Conservation (phyloP, 2,797 vertebrate species). For the Numenius phaeopus region DNA sequence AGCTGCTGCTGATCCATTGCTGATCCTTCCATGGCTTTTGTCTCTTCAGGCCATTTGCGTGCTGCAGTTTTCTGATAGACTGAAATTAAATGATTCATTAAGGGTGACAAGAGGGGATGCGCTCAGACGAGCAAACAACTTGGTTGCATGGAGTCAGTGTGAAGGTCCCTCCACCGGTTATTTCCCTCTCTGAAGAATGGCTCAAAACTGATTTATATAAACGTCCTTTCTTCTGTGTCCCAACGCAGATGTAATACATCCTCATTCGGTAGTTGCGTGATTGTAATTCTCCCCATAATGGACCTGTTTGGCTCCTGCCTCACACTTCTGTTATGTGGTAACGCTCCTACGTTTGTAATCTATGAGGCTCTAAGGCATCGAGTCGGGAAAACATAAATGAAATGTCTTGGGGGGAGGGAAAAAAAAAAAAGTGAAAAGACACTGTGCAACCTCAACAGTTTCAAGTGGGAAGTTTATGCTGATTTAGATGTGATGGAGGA, state of each 20-base stretch:
- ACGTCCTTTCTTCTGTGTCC: not conserved
- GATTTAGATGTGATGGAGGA: not conserved
- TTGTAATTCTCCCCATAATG: not conserved
- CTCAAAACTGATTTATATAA: not conserved
- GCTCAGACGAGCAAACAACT: accelerated
- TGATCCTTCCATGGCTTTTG: not conserved
- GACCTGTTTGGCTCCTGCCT: not conserved
- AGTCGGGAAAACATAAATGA: not conserved
- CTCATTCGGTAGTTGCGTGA: not conserved
- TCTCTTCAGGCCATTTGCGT: not conserved
- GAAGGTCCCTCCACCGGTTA: not conserved
- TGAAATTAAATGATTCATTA: not conserved
- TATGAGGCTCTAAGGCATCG: not conserved
- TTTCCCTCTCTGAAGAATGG: not conserved
- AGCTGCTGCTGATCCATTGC: not conserved
- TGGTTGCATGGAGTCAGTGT: not conserved
- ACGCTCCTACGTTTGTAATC: not conserved
- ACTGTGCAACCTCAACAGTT: not conserved
- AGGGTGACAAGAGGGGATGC: not conserved
- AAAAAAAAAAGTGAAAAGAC: not conserved
- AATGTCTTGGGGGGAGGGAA: not conserved
- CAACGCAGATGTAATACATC: not conserved
- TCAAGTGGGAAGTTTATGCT: not conserved
- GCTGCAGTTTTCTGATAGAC: not conserved
- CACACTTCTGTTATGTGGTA: not conserved